A percentile compares a stretch with the other conserved stretches of the same genome.
Evolutionary conservation across 2,888 invertebrate species (phyloP).

Genomic region (Conchocele bisecta): DNA sequence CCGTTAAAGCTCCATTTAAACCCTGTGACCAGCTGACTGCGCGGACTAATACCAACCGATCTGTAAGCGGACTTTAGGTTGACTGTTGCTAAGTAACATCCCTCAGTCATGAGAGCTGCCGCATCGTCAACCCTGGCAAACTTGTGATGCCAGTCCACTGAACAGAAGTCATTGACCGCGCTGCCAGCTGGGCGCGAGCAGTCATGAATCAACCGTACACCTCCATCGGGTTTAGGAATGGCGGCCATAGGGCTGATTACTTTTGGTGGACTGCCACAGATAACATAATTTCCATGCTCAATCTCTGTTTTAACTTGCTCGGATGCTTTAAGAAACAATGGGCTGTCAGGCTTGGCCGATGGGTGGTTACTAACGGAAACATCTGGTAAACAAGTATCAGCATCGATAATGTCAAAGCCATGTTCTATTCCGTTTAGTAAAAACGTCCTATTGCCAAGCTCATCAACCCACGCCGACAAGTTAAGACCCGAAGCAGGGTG

Average conservation of each 20-base stretch:
- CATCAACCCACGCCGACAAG: constrained; percentile 6
- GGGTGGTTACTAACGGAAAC: constrained; percentile 4
- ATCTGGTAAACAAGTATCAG: not conserved
- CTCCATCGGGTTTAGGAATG: constrained; percentile 23
- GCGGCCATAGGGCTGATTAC: constrained; percentile 18
- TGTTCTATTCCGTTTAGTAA: constrained; percentile 21
- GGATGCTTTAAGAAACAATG: constrained; percentile 15
- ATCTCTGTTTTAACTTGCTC: constrained; percentile 15
- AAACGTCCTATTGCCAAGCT: constrained; percentile 10
- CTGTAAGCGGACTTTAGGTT: constrained; percentile 25
- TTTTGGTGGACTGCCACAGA: not conserved
- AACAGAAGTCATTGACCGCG: constrained; percentile 18
- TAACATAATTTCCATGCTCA: constrained; percentile 21
- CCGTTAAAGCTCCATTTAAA: constrained; percentile 16
- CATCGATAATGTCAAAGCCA: constrained; percentile 27
- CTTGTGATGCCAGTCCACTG: not conserved
- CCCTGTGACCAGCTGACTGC: constrained; percentile 19
- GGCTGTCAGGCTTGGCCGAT: not conserved
- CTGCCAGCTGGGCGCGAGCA: constrained; percentile 9
- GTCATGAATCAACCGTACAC: constrained; percentile 23
- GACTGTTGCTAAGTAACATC: constrained; percentile 17
- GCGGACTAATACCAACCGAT: not conserved
- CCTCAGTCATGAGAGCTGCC: not conserved
- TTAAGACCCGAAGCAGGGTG: not conserved
- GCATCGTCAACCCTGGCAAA: constrained; percentile 23